These are phyloP conservation scores for Danionella cerebrum DNA, from an alignment of 2,113 vertebrate genomes.

Conservation along the genomic window DNA sequence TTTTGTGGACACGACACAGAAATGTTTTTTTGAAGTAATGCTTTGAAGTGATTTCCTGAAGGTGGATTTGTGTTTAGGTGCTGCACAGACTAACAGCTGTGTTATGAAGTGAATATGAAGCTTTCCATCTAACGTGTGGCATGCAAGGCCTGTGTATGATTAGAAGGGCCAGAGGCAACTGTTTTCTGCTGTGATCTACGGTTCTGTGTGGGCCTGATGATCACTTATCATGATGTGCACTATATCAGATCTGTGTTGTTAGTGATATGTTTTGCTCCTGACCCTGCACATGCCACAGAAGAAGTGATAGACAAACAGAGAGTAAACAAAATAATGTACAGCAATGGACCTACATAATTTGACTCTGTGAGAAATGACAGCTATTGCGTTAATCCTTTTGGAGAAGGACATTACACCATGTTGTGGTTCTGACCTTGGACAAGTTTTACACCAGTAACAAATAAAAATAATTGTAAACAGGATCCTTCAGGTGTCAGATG, in stretches of 20 bases:
- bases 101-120: too few species aligned
- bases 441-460: slow-evolving; percentile 28
- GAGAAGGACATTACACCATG: slow-evolving; percentile 16
- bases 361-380: slow-evolving; percentile 24
- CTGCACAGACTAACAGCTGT: too few species aligned
- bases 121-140: too few species aligned
- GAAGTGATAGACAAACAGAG: background rate
- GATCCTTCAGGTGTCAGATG: slow-evolving; percentile 32
- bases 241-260: background rate
- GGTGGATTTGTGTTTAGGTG: too few species aligned
- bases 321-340: slow-evolving; percentile 10
- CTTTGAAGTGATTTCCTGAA: too few species aligned
- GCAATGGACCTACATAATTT: slow-evolving; percentile 26
- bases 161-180: too few species aligned
- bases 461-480: slow-evolving; percentile 46
- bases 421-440: slow-evolving; percentile 37
- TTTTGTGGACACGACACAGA: too few species aligned
- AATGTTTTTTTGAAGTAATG: too few species aligned
- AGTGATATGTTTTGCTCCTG: background rate
- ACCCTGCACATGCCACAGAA: background rate
- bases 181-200: too few species aligned
- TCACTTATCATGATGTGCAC: background rate
- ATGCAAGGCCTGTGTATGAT: too few species aligned
- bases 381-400: slow-evolving; percentile 27
- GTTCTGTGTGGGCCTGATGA: too few species aligned